A percentile compares a stretch with the other conserved stretches of the same genome.
Conservation (phyloP, 2,888 invertebrate species). For the Netelia fuscicornis region DNA sequence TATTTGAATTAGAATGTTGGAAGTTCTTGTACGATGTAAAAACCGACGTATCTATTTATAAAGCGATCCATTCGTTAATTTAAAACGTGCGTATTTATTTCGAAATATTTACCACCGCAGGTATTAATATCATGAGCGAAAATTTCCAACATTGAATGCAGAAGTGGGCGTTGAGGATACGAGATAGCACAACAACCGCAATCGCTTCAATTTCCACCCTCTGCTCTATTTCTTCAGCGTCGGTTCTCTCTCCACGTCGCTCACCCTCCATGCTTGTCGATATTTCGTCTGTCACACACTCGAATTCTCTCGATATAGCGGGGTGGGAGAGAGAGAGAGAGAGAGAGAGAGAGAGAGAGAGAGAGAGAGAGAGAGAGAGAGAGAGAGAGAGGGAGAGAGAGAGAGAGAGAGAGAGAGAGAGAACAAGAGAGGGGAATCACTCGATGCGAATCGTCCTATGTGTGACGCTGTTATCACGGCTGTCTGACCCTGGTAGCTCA, state of each 20-base stretch:
- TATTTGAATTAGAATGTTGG: too few species aligned
- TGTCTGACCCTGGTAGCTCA: not conserved
- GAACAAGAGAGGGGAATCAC: not conserved
- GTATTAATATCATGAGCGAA: too few species aligned
- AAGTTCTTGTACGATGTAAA: too few species aligned
- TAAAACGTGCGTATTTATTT: too few species aligned
- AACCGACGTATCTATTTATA: too few species aligned
- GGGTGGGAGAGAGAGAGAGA: not conserved
- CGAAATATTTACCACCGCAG: too few species aligned
- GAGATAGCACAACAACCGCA: constrained; percentile 3
- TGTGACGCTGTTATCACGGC: constrained; percentile 10
- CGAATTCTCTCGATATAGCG: not conserved
- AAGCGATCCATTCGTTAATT: too few species aligned
- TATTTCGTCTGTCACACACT: constrained; percentile 9
- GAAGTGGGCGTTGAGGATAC: not conserved
- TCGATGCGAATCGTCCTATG: constrained; percentile 23
- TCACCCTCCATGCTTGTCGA: not conserved
- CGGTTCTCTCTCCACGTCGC: not conserved
- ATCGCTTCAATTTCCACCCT: not conserved
- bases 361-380: not conserved
- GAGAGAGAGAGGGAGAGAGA: not conserved
- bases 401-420: too few species aligned
- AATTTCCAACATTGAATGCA: too few species aligned
- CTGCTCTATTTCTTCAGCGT: constrained; percentile 6
- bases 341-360: not conserved